Conservation (phyloP, 2,888 invertebrate genomes). For the Ophion ellenae region DNA sequence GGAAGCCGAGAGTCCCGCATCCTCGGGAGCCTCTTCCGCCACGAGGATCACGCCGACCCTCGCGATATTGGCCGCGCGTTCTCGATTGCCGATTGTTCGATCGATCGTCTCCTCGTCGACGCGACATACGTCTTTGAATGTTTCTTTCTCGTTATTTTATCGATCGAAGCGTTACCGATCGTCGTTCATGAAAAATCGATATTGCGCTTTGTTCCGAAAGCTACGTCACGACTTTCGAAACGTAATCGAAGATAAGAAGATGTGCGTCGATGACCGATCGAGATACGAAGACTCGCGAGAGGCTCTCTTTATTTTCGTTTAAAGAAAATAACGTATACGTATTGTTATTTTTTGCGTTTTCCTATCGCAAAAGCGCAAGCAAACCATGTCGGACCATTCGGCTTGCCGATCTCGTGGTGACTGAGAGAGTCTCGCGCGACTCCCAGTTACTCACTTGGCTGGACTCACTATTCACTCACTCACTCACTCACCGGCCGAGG, state of each 20-base stretch:
- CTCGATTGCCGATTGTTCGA: background rate
- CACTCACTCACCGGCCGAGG: constrained; percentile 59
- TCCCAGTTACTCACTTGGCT: constrained; percentile 81
- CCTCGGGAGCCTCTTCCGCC: constrained; percentile 27
- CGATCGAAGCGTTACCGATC: background rate
- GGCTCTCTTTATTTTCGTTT: constrained; percentile 6
- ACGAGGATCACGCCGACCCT: constrained; percentile 38
- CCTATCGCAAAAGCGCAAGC: constrained; percentile 67
- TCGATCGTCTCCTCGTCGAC: background rate
- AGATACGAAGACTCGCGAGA: constrained; percentile 3
- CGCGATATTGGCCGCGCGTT: background rate
- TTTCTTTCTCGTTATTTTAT: background rate
- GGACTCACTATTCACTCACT: constrained; percentile 78
- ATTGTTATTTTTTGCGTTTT: constrained; percentile 13
- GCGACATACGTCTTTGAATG: constrained; percentile 1
- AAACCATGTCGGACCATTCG: constrained; percentile 81
- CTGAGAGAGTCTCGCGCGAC: constrained; percentile 81
- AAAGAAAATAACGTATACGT: background rate
- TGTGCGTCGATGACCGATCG: background rate
- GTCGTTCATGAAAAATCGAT: constrained; percentile 1
- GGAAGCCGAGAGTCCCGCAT: constrained; percentile 71
- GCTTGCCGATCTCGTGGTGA: constrained; percentile 83
- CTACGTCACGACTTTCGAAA: background rate
- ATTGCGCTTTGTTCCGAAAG: constrained; percentile 4
- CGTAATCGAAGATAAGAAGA: constrained; percentile 9